Percentiles rank a stretch among this genome's conserved stretches.
Conservation (phyloP, 2,888 invertebrate genomes). For the Pyrocoelia pectoralis region DNA sequence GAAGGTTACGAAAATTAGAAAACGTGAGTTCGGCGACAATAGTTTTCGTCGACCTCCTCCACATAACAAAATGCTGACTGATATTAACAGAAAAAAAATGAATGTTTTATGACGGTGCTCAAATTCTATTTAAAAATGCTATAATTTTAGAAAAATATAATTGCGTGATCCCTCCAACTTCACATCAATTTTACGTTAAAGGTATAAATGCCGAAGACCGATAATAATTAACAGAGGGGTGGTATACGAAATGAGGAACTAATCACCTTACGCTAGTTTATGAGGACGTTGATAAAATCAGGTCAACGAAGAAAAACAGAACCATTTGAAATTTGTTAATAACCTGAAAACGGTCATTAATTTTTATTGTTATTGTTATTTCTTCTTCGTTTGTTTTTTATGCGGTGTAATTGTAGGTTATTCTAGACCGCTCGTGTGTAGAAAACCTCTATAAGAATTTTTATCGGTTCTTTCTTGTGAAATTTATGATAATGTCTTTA, state of each 20-base stretch:
- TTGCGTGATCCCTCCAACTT: neutral
- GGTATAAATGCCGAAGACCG: conserved; percentile 13
- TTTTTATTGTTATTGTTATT: conserved; percentile 41
- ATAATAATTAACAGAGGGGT: conserved; percentile 22
- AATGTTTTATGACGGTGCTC: too few relatives aligned
- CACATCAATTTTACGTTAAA: neutral
- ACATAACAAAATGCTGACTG: too few relatives aligned
- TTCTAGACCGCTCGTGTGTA: conserved; percentile 3
- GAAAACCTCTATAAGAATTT: neutral
- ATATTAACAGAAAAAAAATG: too few relatives aligned
- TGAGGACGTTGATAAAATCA: conserved; percentile 34
- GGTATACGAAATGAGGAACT: conserved; percentile 19
- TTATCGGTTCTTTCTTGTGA: neutral
- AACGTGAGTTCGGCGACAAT: too few relatives aligned
- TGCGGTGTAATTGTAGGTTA: conserved; percentile 40
- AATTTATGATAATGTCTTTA: neutral
- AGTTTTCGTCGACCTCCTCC: too few relatives aligned
- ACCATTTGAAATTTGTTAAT: conserved; percentile 33
- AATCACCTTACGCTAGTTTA: conserved; percentile 34
- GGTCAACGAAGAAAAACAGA: conserved; percentile 32
- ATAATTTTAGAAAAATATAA: neutral
- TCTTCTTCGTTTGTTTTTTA: conserved; percentile 31
- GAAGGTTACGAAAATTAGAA: too few relatives aligned
- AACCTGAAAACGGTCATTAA: conserved; percentile 37
- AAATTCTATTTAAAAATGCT: too few relatives aligned